Evolutionary conservation across 2,797 vertebrate species (phyloP).

Genomic region (Thripadectes ignobilis): DNA sequence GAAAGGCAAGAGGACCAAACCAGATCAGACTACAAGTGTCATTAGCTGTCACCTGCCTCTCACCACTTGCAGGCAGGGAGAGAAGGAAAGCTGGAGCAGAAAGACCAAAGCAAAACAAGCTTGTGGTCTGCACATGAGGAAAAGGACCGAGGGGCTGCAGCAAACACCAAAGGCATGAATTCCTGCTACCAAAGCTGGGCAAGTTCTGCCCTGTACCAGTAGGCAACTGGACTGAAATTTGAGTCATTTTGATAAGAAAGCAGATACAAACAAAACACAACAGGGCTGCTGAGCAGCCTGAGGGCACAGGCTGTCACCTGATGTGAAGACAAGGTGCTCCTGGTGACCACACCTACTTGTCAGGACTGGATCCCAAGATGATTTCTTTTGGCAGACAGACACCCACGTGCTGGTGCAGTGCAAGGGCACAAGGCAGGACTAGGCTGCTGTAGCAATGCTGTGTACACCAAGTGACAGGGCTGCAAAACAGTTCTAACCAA

Average conservation of each 20-base stretch:
- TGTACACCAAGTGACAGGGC: accelerated
- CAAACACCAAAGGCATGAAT: too few species aligned
- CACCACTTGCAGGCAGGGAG: accelerated
- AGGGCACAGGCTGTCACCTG: accelerated
- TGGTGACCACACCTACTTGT: neutral
- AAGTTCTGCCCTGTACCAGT: accelerated
- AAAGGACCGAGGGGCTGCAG: neutral
- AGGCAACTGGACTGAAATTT: neutral
- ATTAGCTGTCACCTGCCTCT: neutral
- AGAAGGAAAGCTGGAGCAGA: neutral
- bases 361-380: neutral
- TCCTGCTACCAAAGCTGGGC: accelerated
- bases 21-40: neutral
- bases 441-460: accelerated
- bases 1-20: neutral
- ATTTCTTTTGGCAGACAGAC: neutral
- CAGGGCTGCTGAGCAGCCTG: neutral
- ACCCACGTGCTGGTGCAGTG: neutral
- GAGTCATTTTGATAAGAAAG: neutral
- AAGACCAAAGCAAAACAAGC: neutral
- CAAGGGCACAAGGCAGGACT: neutral
- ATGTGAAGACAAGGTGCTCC: accelerated
- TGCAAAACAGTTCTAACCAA: neutral
- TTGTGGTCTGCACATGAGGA: neutral
- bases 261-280: accelerated